Base-by-base conservation (phyloP, 1,140 invertebrate genomes). In the Drosophila mojavensis region DNA sequence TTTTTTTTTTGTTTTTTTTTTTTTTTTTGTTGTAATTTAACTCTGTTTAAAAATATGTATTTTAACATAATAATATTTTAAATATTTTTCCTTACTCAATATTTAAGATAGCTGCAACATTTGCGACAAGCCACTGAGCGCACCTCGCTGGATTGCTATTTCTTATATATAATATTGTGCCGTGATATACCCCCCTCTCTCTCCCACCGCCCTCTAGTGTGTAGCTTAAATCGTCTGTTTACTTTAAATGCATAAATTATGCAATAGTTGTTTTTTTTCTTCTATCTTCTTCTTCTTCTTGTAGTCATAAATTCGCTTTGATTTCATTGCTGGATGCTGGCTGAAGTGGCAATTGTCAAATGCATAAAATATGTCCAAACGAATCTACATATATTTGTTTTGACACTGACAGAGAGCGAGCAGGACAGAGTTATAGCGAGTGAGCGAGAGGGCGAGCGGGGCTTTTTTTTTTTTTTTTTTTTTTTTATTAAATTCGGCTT, bases 181-280 rank as follows among this genome's bases (percentile, higher is more conserved):
- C 20, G 20, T 13, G 11, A 28, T 28, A 28, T 4, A 1, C 20
- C 20, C n/a, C n/a, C n/a, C n/a, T n/a, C n/a, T n/a, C n/a, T n/a
- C n/a, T n/a, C n/a, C n/a, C n/a, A n/a, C n/a, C n/a, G n/a, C n/a
- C n/a, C 28, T 1, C 15, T 9, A 39, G 43, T 17, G n/a, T 39
- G 36, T 10, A 60, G 58, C 43, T 54, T 61, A 86, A 86, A 79
- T 86, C 88, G 83, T 79, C 68, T 86, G 83, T 83, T 86, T 88
- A 79, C 83, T 82, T 88, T 88, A 83, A 88, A 88, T 83, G 83
- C 79, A 88, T 86, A 83, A 86, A 86, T 86, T 86, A 86, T 86
- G 83, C 76, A 88, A 56, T 63, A 74, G 75, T 74, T 79, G 72
- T 82, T 77, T 79, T 81, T 28, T 28, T 4, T 28, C 0, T 28